Evolutionary conservation across 1,140 invertebrate species (phyloP).

Genomic region (Pogonomyrmex californicus): DNA sequence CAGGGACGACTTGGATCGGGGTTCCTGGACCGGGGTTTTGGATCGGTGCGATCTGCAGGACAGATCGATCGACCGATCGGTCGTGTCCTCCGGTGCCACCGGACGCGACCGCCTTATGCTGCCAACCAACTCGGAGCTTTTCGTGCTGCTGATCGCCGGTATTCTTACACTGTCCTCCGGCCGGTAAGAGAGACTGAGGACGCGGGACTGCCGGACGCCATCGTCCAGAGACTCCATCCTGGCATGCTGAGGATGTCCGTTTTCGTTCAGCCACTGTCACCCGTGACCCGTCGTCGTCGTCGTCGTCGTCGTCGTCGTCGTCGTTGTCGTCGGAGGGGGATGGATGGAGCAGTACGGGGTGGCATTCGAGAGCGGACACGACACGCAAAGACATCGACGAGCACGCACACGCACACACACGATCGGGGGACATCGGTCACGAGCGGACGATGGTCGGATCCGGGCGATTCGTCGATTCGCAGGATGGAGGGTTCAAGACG

Average conservation of each 20-base stretch:
- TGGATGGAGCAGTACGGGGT: slow-evolving; percentile 51
- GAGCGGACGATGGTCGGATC: slow-evolving; percentile 4
- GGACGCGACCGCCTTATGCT: slow-evolving; percentile 63
- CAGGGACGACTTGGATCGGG: slow-evolving; percentile 32
- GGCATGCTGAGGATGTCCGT: slow-evolving; percentile 76
- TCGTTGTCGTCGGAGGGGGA: slow-evolving; percentile 35
- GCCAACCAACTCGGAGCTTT: slow-evolving; percentile 66
- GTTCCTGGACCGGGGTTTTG: slow-evolving; percentile 19
- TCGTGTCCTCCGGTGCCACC: slow-evolving; percentile 19
- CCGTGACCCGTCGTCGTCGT: slow-evolving; percentile 1
- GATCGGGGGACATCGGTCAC: slow-evolving; percentile 51
- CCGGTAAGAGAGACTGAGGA: slow-evolving; percentile 80
- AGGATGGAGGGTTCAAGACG: slow-evolving; percentile 11
- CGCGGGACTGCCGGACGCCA: slow-evolving; percentile 59
- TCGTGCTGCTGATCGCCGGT: slow-evolving; percentile 72
- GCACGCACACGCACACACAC: slow-evolving; percentile 22
- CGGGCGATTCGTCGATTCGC: slow-evolving; percentile 3
- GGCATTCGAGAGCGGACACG: slow-evolving; percentile 62
- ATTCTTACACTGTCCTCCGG: slow-evolving; percentile 81
- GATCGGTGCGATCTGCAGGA: slow-evolving; percentile 6
- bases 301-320: slow-evolving; percentile 26
- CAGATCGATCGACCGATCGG: slow-evolving; percentile 25
- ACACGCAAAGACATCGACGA: slow-evolving; percentile 68
- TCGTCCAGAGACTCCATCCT: slow-evolving; percentile 56
- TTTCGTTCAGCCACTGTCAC: slow-evolving; percentile 84